phyloP scores from a whole-genome alignment of 1,140 invertebrate genomes.

The Nebria ingens region DNA sequence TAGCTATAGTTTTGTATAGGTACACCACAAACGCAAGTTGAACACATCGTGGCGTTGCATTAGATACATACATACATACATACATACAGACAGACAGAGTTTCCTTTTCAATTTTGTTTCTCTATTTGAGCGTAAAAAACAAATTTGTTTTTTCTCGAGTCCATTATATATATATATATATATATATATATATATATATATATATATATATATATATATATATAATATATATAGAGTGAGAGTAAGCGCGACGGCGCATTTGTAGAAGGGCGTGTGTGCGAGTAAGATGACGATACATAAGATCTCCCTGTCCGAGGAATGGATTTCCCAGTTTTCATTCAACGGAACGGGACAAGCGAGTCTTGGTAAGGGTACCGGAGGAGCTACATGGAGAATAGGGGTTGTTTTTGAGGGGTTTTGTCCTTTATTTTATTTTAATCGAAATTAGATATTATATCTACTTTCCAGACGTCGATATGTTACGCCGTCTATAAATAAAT shows the following conservation, averaged over 20 bases:
- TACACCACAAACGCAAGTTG: no score
- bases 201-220: no score
- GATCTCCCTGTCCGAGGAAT: background rate
- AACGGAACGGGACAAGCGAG: background rate
- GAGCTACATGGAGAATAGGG: background rate
- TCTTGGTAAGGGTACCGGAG: background rate
- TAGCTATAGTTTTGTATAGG: no score
- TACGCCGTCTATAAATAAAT: no score
- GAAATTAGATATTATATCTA: background rate
- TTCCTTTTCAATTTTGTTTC: constrained; percentile 28
- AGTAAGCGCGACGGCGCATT: background rate
- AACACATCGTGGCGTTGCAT: no score
- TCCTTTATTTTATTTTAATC: background rate
- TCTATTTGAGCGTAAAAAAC: constrained; percentile 28
- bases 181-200: no score
- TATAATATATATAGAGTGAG: no score
- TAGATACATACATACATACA: no score
- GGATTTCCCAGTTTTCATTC: background rate
- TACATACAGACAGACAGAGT: no score
- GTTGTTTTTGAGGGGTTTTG: background rate
- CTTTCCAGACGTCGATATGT: no score
- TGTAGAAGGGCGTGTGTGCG: background rate
- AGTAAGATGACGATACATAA: background rate
- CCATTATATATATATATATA: constrained; percentile 24
- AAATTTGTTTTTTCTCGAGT: constrained; percentile 27